Percentiles rank a stretch among this genome's conserved stretches.
Evolutionary conservation across 2,797 vertebrate species (phyloP).

Genomic region (Hemitrygon akajei): DNA sequence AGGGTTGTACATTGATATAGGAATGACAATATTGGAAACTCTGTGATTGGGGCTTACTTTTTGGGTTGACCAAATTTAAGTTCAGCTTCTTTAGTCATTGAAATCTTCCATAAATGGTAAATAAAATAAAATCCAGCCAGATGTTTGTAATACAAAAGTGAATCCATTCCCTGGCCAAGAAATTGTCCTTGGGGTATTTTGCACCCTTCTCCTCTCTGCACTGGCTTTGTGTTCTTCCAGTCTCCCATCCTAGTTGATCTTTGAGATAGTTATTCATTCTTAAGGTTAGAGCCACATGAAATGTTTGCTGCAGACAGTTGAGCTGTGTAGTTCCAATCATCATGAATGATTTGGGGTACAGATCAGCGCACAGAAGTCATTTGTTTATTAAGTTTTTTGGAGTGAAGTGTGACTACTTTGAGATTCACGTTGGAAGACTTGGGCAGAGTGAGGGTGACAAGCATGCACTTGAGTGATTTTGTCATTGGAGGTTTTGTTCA

Average conservation of each 20-base stretch:
- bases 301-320: not conserved
- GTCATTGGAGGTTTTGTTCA: not conserved
- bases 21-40: not conserved
- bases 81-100: not conserved
- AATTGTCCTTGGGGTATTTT: not conserved
- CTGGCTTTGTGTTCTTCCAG: too few species aligned
- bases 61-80: not conserved
- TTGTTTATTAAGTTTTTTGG: not conserved
- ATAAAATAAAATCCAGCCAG: not conserved
- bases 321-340: not conserved
- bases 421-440: not conserved
- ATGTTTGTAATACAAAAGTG: not conserved
- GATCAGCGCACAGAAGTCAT: not conserved
- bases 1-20: not conserved
- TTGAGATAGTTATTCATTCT: not conserved
- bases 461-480: not conserved
- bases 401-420: not conserved
- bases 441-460: not conserved
- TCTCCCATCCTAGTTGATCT: not conserved
- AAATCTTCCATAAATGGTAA: not conserved
- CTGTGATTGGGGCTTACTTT: not conserved
- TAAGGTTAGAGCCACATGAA: not conserved
- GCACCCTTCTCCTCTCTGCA: not conserved
- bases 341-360: not conserved
- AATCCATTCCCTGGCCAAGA: not conserved